phyloP scores from a whole-genome alignment of 2,113 vertebrate genomes.

The Dasyprocta punctata region DNA sequence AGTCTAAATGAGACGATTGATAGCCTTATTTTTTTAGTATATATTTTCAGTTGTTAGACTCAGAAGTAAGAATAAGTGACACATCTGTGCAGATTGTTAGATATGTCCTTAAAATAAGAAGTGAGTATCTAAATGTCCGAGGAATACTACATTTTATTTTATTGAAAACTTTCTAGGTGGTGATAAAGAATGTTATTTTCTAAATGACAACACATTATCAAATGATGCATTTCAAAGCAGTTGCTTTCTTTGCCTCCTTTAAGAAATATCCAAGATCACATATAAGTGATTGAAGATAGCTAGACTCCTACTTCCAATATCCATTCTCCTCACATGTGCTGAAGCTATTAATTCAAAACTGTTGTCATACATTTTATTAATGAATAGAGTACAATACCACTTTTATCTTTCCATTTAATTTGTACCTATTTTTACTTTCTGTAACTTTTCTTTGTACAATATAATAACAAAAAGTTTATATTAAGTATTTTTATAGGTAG shows the following conservation, averaged over 20 bases:
- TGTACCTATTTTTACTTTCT: background rate
- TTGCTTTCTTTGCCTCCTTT: background rate
- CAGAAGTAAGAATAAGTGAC: background rate
- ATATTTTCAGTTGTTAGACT: background rate
- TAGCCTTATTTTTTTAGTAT: background rate
- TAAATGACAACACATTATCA: background rate
- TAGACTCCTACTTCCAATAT: background rate
- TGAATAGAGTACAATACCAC: background rate
- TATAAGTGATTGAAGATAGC: background rate
- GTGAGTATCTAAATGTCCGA: background rate
- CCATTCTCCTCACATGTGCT: background rate
- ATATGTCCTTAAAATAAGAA: background rate
- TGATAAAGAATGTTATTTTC: background rate
- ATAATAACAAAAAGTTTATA: background rate
- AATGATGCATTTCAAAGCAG: background rate
- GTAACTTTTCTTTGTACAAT: background rate
- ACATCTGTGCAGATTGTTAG: background rate
- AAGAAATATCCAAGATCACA: background rate
- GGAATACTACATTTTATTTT: background rate
- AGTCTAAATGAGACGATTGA: background rate
- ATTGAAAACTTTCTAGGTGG: background rate
- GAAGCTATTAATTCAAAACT: background rate
- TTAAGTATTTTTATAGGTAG: constrained; percentile 27
- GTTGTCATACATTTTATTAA: background rate
- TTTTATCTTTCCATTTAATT: background rate